Evolutionary conservation across 2,888 invertebrate genomes (phyloP), one percentile per base, ranked within the genome.

Genomic region (Altica lythri): DNA sequence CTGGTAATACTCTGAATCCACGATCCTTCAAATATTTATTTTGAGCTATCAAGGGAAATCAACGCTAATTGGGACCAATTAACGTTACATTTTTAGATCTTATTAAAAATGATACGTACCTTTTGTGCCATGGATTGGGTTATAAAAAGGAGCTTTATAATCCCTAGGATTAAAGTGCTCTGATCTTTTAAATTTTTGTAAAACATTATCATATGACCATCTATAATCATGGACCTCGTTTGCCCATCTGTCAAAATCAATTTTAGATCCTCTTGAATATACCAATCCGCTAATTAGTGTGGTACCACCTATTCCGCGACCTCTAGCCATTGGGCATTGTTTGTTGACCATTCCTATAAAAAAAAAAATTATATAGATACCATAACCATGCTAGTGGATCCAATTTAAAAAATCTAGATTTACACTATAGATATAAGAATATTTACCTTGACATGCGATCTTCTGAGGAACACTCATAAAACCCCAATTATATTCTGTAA

Each of bases 401-500:
- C n/a, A n/a, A n/a, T n/a, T n/a, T n/a, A n/a, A n/a, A n/a, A n/a
- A n/a, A n/a, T n/a, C n/a, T n/a, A n/a, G n/a, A n/a, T n/a, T n/a
- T n/a, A n/a, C n/a, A n/a, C n/a, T n/a, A n/a, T n/a, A n/a, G n/a
- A n/a, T n/a, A n/a, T n/a, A n/a, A n/a, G n/a, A n/a, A n/a, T n/a
- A n/a, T 14, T 64, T 64, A 57, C 60, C 60, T 42, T 55, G 37
- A 55, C 88, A 88, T 1, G 85, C 81, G 13, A 78, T 78, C 1
- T 78, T 77, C 64, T 88, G 86, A 0, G 81, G 83, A 62, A 85
- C 83, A 58, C 86, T 85, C 37, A 81, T 81, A 72, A 87, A 90
- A 37, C 83, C 83, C 89, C 89, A 90, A 59, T 88, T 83, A 66
- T 84, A 85, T 34, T 82, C 81, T 0, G 84, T 83, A 32, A 81